Percentiles rank a stretch among this genome's conserved stretches.
These are phyloP conservation scores for Hypsopygia costalis DNA, from an alignment of 2,888 invertebrate genomes.

Conservation along the genomic window DNA sequence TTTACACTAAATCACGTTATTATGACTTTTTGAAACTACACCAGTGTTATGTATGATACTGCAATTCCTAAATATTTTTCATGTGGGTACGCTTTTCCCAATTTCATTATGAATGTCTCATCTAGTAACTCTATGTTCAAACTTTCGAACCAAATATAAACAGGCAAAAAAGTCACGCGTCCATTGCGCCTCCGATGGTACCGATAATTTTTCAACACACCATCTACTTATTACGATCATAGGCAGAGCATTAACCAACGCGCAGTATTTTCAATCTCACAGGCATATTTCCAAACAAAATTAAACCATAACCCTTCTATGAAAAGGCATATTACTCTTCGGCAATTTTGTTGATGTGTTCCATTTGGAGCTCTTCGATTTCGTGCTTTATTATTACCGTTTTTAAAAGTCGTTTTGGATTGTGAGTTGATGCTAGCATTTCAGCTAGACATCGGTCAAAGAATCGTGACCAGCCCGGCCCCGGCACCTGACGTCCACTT, in stretches of 20 bases:
- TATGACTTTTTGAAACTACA: no score
- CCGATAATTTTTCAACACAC: constrained; percentile 80
- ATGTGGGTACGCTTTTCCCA: no score
- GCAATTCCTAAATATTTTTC: no score
- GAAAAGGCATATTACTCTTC: constrained; percentile 14
- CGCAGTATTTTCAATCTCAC: constrained; percentile 48
- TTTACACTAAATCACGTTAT: no score
- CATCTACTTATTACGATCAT: constrained; percentile 80
- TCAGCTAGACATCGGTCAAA: constrained; percentile 74
- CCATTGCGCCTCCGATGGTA: constrained; percentile 76
- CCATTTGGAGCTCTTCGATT: constrained; percentile 23
- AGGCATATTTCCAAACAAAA: constrained; percentile 20
- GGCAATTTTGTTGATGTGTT: constrained; percentile 18
- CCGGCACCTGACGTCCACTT: constrained; percentile 72
- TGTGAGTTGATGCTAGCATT: constrained; percentile 39
- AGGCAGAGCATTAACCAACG: constrained; percentile 75
- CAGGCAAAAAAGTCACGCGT: constrained; percentile 75
- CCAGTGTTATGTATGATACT: no score
- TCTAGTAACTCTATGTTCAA: constrained; percentile 39
- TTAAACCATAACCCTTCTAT: constrained; percentile 19
- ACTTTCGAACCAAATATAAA: constrained; percentile 66
- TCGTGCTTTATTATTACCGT: constrained; percentile 7
- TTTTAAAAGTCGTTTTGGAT: constrained; percentile 29
- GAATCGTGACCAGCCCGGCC: constrained; percentile 76
- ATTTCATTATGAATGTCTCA: no score